Percentiles rank a stretch among this genome's conserved stretches.
Conservation (phyloP, 23 tunicate species). For the Diplosoma virens region DNA sequence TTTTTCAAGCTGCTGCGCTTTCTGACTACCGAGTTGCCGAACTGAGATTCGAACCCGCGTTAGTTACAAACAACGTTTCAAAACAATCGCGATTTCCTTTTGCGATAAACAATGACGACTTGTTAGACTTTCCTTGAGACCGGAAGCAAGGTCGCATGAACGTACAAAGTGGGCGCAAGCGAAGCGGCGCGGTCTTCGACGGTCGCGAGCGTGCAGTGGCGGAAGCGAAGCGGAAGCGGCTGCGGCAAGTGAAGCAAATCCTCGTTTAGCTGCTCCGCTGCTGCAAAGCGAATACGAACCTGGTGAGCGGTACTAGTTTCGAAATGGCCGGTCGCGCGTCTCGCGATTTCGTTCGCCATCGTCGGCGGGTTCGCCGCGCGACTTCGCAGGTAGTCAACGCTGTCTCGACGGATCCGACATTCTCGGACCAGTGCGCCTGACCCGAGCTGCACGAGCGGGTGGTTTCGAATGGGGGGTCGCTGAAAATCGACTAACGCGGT, state of each 20-base stretch:
- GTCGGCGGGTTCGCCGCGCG: neutral
- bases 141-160: neutral
- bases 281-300: neutral
- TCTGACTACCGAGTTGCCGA: neutral
- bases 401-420: slow-evolving; percentile 2
- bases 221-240: slow-evolving; percentile 5
- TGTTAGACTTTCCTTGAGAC: neutral
- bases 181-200: neutral
- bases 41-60: neutral
- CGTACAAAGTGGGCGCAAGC: slow-evolving; percentile 4
- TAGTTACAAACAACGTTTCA: neutral
- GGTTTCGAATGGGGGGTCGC: no score
- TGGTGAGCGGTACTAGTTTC: neutral
- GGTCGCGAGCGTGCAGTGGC: no score
- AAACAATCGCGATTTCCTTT: neutral
- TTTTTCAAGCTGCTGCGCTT: slow-evolving; percentile 5
- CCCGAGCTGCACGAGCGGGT: no score
- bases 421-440: no score
- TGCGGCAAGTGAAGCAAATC: no score
- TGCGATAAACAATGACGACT: neutral
- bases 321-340: neutral
- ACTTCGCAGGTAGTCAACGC: slow-evolving; percentile 17
- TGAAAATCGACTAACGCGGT: no score
- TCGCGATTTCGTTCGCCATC: neutral
- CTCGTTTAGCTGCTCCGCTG: no score